phyloP scores from a whole-genome alignment of 2,888 invertebrate genomes.

The Matsumyia berberina region DNA sequence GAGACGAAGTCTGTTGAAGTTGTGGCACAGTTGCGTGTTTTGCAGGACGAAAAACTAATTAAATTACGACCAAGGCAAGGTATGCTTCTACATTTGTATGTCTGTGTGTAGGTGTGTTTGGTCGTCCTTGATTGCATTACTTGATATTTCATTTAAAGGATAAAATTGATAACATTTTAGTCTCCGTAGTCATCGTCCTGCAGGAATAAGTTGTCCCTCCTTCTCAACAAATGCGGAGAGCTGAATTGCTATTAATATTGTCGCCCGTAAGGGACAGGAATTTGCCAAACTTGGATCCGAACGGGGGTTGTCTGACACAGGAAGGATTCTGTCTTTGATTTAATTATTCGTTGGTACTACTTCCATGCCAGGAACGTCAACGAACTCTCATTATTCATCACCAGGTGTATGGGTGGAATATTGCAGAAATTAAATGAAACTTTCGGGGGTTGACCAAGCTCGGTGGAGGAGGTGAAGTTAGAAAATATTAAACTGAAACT shows the following conservation, averaged over 20 bases:
- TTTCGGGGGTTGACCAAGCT: background rate
- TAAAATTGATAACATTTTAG: constrained; percentile 38
- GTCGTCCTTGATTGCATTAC: constrained; percentile 32
- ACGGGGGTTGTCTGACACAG: background rate
- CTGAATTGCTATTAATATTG: background rate
- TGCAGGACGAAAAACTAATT: constrained; percentile 49
- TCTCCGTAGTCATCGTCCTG: background rate
- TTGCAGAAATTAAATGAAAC: constrained; percentile 1
- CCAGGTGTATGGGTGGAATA: background rate
- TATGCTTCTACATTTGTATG: constrained; percentile 1
- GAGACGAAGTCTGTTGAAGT: constrained; percentile 22
- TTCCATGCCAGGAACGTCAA: background rate
- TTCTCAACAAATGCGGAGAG: background rate
- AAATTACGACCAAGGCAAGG: constrained; percentile 47
- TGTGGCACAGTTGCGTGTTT: constrained; percentile 47
- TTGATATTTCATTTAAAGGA: constrained; percentile 25
- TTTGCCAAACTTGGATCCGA: background rate
- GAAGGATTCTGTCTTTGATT: constrained; percentile 36
- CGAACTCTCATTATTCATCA: constrained; percentile 12
- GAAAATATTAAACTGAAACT: background rate
- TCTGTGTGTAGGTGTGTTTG: background rate
- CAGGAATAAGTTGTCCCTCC: background rate
- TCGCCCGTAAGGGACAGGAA: background rate
- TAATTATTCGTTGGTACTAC: constrained; percentile 44
- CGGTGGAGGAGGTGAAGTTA: background rate